Evolutionary conservation across 2,888 invertebrate genomes (phyloP).

Genomic region (Keiferia lycopersicella): DNA sequence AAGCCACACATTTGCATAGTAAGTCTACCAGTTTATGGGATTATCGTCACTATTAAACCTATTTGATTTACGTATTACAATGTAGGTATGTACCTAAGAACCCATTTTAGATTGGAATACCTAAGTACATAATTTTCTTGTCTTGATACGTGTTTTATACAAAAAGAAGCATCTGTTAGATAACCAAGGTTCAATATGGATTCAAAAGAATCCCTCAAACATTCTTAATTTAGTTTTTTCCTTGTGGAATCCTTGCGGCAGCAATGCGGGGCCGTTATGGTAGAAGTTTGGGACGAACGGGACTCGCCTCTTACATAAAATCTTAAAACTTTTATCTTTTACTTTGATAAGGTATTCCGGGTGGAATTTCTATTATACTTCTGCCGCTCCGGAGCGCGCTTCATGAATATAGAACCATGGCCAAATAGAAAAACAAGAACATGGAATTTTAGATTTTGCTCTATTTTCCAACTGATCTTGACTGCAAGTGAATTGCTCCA

Average conservation of each 20-base stretch:
- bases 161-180: conserved; percentile 17
- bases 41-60: conserved; percentile 22
- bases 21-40: conserved; percentile 21
- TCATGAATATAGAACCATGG: conserved; percentile 27
- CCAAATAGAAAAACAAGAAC: conserved; percentile 14
- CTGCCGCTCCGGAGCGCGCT: conserved; percentile 39
- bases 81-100: conserved; percentile 1
- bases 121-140: not conserved
- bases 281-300: conserved; percentile 59
- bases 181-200: conserved; percentile 4
- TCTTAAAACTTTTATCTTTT: conserved; percentile 72
- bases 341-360: conserved; percentile 61
- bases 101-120: too few relatives aligned
- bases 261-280: conserved; percentile 51
- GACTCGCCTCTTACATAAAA: conserved; percentile 63
- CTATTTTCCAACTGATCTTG: not conserved
- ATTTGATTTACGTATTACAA: conserved; percentile 20
- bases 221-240: conserved; percentile 25
- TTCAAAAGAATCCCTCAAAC: conserved; percentile 14
- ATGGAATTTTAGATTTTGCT: conserved; percentile 14
- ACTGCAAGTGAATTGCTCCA: conserved; percentile 6
- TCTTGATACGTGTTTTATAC: conserved; percentile 4
- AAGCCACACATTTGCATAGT: conserved; percentile 18
- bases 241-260: conserved; percentile 29
- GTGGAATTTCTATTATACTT: conserved; percentile 52